These are phyloP conservation scores for Dryococelus australis DNA, from an alignment of 2,888 invertebrate genomes.

Conservation along the genomic window DNA sequence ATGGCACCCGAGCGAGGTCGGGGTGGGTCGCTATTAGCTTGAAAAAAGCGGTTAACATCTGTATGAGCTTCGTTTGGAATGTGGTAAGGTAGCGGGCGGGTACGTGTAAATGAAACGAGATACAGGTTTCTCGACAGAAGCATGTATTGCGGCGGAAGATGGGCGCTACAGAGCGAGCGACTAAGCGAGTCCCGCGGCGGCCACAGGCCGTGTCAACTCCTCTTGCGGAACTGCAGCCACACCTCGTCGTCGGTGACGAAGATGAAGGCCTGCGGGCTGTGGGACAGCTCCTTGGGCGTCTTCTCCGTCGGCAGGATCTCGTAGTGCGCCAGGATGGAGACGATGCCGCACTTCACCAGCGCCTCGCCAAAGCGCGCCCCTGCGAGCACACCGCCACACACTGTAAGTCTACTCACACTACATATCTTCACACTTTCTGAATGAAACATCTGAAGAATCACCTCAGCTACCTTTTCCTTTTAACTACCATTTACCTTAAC, in stretches of 20 bases:
- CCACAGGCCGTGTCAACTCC: not conserved
- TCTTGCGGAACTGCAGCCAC: constrained; percentile 25
- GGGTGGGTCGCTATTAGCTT: too few species aligned
- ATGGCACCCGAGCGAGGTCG: too few species aligned
- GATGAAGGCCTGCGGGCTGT: constrained; percentile 46
- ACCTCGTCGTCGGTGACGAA: constrained; percentile 23
- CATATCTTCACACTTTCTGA: too few species aligned
- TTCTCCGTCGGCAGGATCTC: constrained; percentile 42
- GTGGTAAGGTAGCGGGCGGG: too few species aligned
- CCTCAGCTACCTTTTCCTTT: too few species aligned
- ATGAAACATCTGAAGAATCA: too few species aligned
- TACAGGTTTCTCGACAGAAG: too few species aligned
- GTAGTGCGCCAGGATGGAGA: constrained; percentile 47
- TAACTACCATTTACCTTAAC: too few species aligned
- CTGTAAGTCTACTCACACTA: not conserved
- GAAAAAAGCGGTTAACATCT: too few species aligned
- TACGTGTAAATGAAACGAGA: too few species aligned
- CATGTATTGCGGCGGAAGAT: too few species aligned
- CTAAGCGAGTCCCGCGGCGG: not conserved
- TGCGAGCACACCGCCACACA: constrained; percentile 39
- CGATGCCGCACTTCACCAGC: constrained; percentile 47
- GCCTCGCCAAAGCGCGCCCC: constrained; percentile 50
- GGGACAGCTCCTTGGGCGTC: constrained; percentile 45
- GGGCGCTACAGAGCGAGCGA: not conserved
- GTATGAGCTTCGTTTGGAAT: too few species aligned